phyloP scores from a whole-genome alignment of 2,797 vertebrate genomes.

The Manis pentadactyla region DNA sequence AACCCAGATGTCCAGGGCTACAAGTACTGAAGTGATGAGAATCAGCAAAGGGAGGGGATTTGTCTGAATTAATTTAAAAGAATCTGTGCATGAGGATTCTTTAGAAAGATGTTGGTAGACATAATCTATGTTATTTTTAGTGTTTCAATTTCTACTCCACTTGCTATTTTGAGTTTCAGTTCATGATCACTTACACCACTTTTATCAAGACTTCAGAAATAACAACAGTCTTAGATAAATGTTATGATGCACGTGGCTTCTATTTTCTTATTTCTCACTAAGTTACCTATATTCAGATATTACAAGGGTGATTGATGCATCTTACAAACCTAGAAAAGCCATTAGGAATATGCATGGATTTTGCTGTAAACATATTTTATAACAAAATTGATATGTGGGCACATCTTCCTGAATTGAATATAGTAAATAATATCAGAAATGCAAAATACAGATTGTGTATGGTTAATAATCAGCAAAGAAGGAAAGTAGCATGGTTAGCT shows the following conservation, averaged over 20 bases:
- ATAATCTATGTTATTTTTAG: conserved; percentile 36
- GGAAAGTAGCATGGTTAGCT: background rate
- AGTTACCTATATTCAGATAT: background rate
- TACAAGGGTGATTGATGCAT: background rate
- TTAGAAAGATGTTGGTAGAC: background rate
- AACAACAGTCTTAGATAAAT: background rate
- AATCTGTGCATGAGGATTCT: background rate
- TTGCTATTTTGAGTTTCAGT: conserved; percentile 52
- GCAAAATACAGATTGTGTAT: background rate
- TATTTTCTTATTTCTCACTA: background rate
- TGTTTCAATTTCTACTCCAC: conserved; percentile 43
- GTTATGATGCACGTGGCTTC: background rate
- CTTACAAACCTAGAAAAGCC: background rate
- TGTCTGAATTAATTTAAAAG: background rate
- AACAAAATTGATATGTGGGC: background rate
- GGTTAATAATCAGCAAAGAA: background rate
- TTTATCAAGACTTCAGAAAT: conserved; percentile 58
- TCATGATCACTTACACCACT: conserved; percentile 7
- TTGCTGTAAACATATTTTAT: background rate
- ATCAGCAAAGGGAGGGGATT: too few species aligned
- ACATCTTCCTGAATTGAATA: background rate
- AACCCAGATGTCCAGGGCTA: background rate
- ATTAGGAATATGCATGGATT: background rate
- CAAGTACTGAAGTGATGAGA: background rate
- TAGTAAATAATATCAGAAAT: background rate